Base-by-base conservation (phyloP, 2,113 vertebrate genomes). In the Bombycilla garrulus region DNA sequence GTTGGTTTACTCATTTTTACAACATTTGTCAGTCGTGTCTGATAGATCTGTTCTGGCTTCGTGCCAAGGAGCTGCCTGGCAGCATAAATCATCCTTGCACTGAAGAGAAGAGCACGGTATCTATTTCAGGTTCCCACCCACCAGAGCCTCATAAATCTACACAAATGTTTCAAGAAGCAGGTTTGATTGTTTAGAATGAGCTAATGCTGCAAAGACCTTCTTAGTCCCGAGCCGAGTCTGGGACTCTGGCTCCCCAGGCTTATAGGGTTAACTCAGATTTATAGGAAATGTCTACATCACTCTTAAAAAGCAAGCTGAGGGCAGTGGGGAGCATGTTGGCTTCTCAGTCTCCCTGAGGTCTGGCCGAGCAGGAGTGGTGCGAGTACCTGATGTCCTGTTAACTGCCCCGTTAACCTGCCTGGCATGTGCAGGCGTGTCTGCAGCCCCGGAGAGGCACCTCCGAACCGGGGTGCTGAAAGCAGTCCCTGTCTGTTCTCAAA, bases 81-180 rank as follows among this genome's bases (percentile, higher is more conserved):
- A 78, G 61, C 92, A 74, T 94, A 96, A 97, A 96, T 97, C 95
- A 94, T 94, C 82, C 74, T 88, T 86, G 62, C 82, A 81, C 91
- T 66, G 80, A 80, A 86, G 76, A 95, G 93, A 95, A 81, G 86
- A 95, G 81, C 76, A 54, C 0, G 2, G 93, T 92, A 86, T 92
- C 94, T 90, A 16, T 95, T 96, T 95, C 90, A 92, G 83, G 86
- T 95, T 95, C 86, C 89, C 92, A 95, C 96, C 88, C 93, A 88
- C 91, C 66, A 95, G 93, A 86, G 92, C 77, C 91, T 95, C 94
- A 69, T 92, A 96, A 95, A 96, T 96, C 90, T 92, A 47, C 33
- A 3, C 81, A 92, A 95, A 93, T 83, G 85, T 67, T 89, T 91
- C 71, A 72, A 92, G 90, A 51, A 90, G 90, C 84, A 89, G 81